These are phyloP conservation scores for Porites lobata DNA, from an alignment of 92 coral and sea anemone genomes.

Conservation along the genomic window DNA sequence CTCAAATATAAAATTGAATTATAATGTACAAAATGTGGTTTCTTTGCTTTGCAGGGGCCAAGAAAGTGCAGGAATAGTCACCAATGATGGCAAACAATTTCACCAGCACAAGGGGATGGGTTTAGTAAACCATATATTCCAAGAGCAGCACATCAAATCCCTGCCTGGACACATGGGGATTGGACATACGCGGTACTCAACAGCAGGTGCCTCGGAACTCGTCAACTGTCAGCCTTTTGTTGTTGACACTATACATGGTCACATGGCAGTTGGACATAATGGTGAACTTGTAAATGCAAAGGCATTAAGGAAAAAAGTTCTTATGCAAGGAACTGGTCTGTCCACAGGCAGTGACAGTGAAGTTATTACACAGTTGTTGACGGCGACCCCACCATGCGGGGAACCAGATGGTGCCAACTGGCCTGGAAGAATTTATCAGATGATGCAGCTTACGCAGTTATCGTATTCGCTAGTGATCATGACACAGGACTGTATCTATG, in stretches of 20 bases:
- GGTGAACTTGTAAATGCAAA: slow-evolving; percentile 97
- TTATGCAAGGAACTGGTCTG: slow-evolving; percentile 85
- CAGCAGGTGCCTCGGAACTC: slow-evolving; percentile 92
- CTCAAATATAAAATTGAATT: no score
- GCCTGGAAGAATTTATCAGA: slow-evolving; percentile 90
- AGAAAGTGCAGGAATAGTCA: slow-evolving; percentile 98
- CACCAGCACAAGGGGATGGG: slow-evolving; percentile 98
- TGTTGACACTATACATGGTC: slow-evolving; percentile 94
- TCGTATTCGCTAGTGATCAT: slow-evolving; percentile 93
- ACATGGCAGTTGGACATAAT: slow-evolving; percentile 97
- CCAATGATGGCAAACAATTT: slow-evolving; percentile 84
- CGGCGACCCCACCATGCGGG: slow-evolving; percentile 95
- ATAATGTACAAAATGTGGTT: neutral
- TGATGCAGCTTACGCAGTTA: slow-evolving; percentile 85
- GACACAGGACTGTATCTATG: slow-evolving; percentile 90
- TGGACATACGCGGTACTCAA: slow-evolving; percentile 98
- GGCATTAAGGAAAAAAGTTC: slow-evolving; percentile 81
- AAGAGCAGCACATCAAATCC: slow-evolving; percentile 77
- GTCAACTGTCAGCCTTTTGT: slow-evolving; percentile 98
- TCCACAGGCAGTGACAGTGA: slow-evolving; percentile 98
- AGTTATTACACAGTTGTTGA: slow-evolving; percentile 91
- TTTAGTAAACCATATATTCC: slow-evolving; percentile 83
- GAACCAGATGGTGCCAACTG: slow-evolving; percentile 98
- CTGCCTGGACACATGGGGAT: slow-evolving; percentile 96
- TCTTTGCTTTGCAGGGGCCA: slow-evolving; percentile 79